Percentiles rank a stretch among this genome's conserved stretches.
These are phyloP conservation scores for Leptinotarsa tumamoca DNA, from an alignment of 2,888 invertebrate species.

Conservation along the genomic window DNA sequence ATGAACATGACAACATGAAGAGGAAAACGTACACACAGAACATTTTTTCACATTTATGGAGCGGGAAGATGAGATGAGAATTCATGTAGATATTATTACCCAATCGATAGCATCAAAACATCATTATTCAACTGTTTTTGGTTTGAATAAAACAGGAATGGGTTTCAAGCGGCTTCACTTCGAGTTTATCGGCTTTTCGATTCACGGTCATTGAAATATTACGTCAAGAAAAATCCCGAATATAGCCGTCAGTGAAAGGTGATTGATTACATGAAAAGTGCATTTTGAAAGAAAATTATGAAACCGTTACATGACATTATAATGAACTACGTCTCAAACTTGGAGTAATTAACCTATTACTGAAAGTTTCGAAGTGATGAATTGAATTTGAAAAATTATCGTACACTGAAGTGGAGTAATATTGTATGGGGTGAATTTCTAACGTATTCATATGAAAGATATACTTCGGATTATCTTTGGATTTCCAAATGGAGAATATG, in stretches of 20 bases:
- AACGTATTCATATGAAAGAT: neutral
- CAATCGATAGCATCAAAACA: no score
- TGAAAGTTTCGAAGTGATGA: conserved; percentile 2
- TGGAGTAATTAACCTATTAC: conserved; percentile 1
- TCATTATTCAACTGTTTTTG: no score
- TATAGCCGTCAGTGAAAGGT: conserved; percentile 7
- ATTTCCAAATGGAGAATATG: no score
- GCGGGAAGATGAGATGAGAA: no score
- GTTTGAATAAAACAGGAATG: no score
- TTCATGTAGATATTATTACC: no score
- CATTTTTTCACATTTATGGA: no score
- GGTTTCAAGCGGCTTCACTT: neutral
- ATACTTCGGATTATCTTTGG: no score
- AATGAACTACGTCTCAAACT: neutral
- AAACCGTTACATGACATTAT: neutral
- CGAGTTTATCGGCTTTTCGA: neutral
- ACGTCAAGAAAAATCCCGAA: neutral
- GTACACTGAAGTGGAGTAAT: neutral
- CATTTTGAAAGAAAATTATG: conserved; percentile 17
- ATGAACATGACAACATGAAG: no score
- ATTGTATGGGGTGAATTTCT: neutral
- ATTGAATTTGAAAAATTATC: neutral
- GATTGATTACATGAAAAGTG: conserved; percentile 18
- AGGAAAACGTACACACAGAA: no score
- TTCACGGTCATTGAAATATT: conserved; percentile 9